Evolutionary conservation across 2,113 vertebrate genomes (phyloP).

Genomic region (Prolemur simus): DNA sequence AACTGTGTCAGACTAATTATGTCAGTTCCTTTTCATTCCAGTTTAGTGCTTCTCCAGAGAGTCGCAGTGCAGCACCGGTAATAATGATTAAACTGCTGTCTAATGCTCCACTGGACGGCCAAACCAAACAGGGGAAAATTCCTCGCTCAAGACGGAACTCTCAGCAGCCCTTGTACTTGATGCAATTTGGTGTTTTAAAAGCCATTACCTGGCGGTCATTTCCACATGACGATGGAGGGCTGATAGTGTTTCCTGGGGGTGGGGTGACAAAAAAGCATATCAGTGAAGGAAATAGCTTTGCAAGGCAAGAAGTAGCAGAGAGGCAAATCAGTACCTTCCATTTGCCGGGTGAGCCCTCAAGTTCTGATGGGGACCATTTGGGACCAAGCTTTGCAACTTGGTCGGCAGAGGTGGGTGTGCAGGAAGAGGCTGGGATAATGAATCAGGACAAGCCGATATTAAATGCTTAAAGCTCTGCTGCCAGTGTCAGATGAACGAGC

Average conservation of each 20-base stretch:
- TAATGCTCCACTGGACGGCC: conserved; percentile 75
- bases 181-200: conserved; percentile 52
- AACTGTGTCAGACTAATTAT: conserved; percentile 82
- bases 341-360: not conserved
- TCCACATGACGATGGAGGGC: not conserved
- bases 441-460: conserved; percentile 59
- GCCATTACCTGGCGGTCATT: not conserved
- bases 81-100: conserved; percentile 84
- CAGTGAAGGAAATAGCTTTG: not conserved
- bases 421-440: conserved; percentile 29
- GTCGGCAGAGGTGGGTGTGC: not conserved
- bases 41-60: conserved; percentile 78
- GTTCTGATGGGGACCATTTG: not conserved
- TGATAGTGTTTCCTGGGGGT: not conserved
- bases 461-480: conserved; percentile 59
- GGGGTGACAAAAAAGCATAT: not conserved
- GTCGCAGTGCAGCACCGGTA: conserved; percentile 71
- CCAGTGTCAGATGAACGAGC: conserved; percentile 26
- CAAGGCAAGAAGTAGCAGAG: not conserved
- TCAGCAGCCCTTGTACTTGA: not conserved
- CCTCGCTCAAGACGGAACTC: conserved; percentile 22
- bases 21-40: conserved; percentile 77
- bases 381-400: not conserved
- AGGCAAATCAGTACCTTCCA: not conserved
- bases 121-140: conserved; percentile 54